Evolutionary conservation across 2,888 invertebrate genomes (phyloP), one percentile per base, ranked within the genome.

Genomic region (Drosophila yooni): DNA sequence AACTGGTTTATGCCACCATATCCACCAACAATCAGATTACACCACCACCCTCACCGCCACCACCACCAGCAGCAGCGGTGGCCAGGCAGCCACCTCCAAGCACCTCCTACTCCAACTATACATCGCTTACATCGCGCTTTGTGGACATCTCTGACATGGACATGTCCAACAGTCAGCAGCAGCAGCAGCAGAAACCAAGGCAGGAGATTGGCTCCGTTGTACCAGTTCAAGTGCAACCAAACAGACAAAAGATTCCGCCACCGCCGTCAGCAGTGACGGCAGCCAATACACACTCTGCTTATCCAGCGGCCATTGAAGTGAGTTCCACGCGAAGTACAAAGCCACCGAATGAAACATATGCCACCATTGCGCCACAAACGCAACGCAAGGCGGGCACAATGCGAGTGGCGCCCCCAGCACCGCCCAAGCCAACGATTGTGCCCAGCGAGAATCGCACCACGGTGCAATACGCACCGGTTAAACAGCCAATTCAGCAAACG

Each of bases 1-100:
- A 77, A 34, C 54, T 91, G 0, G 69, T 82, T 5, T 91, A 91
- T 71, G 89, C 90, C 15, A 91, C 88, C 3, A 83, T 87, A 31
- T 90, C 90, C 11, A 81, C 78, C 6, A 89, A 89, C 40, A 89
- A 87, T 54, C 73, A 79, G 57, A 82, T 74, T 3, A 75, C 82
- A 10, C 81, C 90, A 34, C 87, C 83, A 29, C 65, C 79, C 7
- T 75, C 82, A 18, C 81, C 83, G 18, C 67, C 87, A 6, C 68
- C 76, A 15, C 25, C 46, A 21, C 10, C 29, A 27, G 7, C 81
- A 10, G 59, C 70, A 3, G 29, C 38, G 13, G 25, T n/a, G 11
- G n/a, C n/a, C 15, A 62, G 29, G 27, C 61, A n/a, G 15, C 43
- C 7, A 3, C 66, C n/a, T 34, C 8, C 31, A 21, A 25, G 11